A percentile compares a stretch with the other conserved stretches of the same genome.
Conservation (phyloP, 2,113 vertebrate species). For the Etia nguti region DNA sequence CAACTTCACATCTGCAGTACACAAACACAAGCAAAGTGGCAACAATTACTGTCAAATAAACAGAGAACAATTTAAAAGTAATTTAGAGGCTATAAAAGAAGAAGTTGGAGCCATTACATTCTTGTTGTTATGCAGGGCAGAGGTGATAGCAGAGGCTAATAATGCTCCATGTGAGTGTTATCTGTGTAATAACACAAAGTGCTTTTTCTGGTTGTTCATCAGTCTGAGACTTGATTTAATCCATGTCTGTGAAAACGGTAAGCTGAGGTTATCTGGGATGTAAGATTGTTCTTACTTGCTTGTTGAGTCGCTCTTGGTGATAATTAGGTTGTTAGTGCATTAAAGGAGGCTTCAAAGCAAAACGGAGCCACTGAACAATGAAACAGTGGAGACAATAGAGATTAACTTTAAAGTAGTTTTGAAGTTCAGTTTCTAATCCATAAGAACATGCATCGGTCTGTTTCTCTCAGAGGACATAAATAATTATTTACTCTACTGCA, state of each 20-base stretch:
- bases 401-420: background rate
- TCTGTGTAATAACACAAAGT: conserved; percentile 7
- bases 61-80: conserved; percentile 36
- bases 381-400: background rate
- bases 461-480: background rate
- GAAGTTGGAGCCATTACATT: conserved; percentile 25
- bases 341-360: conserved; percentile 1
- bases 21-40: background rate
- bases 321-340: conserved; percentile 19
- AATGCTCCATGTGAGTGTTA: background rate
- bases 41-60: conserved; percentile 34
- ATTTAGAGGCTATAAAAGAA: conserved; percentile 22
- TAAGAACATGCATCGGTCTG: rapidly evolving
- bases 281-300: background rate
- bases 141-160: conserved; percentile 15
- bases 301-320: background rate
- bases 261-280: background rate
- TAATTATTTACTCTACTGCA: background rate
- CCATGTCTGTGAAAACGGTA: background rate
- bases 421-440: background rate
- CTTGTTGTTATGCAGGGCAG: background rate
- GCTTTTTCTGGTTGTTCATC: background rate
- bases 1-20: background rate
- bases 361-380: background rate
- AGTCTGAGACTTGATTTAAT: conserved; percentile 10